These are phyloP conservation scores for Empidonax alnorum DNA, from an alignment of 2,113 vertebrate genomes.

Conservation along the genomic window DNA sequence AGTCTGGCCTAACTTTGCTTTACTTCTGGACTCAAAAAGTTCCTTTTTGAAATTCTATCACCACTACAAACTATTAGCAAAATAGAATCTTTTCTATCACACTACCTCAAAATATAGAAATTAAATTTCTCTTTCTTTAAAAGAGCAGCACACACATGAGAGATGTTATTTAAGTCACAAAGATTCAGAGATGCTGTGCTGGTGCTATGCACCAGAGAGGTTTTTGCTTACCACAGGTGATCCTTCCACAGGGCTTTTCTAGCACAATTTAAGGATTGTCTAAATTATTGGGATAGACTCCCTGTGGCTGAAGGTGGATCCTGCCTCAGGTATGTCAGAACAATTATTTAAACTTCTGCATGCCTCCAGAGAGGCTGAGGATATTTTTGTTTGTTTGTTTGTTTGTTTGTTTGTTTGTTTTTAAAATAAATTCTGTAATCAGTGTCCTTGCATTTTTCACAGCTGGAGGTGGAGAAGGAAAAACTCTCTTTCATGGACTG, in stretches of 20 bases:
- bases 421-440: not conserved
- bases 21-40: not conserved
- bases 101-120: not conserved
- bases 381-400: not conserved
- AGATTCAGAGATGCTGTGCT: not conserved
- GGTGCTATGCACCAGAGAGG: accelerated
- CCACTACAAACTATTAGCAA: not conserved
- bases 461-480: not conserved
- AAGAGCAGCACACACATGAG: not conserved
- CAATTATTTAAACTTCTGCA: not conserved
- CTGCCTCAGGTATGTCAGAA: not conserved
- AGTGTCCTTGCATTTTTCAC: not conserved
- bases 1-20: not conserved
- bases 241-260: not conserved
- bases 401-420: not conserved
- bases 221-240: not conserved
- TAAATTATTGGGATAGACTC: not conserved
- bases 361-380: not conserved
- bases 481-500: not conserved
- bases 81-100: not conserved
- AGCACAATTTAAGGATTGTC: not conserved
- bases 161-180: not conserved
- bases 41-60: not conserved
- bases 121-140: not conserved
- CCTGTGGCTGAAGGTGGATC: not conserved